phyloP scores from a whole-genome alignment of 2,113 vertebrate genomes.

The Anser brachyrhynchus region DNA sequence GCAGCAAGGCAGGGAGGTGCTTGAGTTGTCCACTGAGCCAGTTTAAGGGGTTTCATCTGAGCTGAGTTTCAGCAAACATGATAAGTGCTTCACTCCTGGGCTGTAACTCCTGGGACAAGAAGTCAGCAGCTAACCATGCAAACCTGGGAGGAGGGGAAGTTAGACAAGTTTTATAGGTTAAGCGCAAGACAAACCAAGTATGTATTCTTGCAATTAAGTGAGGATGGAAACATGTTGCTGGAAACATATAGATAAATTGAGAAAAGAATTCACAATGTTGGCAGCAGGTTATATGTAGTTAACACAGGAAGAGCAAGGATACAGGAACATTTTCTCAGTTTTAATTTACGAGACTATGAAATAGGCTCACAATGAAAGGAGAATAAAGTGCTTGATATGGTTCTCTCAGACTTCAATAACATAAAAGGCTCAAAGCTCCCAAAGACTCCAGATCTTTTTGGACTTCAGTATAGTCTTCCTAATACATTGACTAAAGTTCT shows the following conservation, averaged over 20 bases:
- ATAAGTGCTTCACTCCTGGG: rapidly evolving
- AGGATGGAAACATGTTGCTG: background rate
- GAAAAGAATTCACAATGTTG: background rate
- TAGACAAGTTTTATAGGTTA: background rate
- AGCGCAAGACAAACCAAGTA: background rate
- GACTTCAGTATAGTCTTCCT: background rate
- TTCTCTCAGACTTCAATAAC: background rate
- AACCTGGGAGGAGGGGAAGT: background rate
- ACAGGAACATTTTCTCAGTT: background rate
- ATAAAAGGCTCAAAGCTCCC: background rate
- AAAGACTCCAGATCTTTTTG: background rate
- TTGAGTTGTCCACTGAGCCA: background rate
- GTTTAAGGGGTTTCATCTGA: background rate
- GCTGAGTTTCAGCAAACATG: background rate
- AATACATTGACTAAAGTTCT: background rate
- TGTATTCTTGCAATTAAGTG: background rate
- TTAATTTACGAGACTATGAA: background rate
- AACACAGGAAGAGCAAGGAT: background rate
- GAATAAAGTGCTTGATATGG: background rate
- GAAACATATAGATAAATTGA: background rate
- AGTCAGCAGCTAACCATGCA: background rate
- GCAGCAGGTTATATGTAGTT: background rate
- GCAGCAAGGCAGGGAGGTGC: background rate
- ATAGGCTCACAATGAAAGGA: background rate
- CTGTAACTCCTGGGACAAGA: background rate